A percentile compares a stretch with the other conserved stretches of the same genome.
These are phyloP conservation scores for Lasiurus borealis DNA, from an alignment of 2,113 vertebrate genomes.

Conservation along the genomic window DNA sequence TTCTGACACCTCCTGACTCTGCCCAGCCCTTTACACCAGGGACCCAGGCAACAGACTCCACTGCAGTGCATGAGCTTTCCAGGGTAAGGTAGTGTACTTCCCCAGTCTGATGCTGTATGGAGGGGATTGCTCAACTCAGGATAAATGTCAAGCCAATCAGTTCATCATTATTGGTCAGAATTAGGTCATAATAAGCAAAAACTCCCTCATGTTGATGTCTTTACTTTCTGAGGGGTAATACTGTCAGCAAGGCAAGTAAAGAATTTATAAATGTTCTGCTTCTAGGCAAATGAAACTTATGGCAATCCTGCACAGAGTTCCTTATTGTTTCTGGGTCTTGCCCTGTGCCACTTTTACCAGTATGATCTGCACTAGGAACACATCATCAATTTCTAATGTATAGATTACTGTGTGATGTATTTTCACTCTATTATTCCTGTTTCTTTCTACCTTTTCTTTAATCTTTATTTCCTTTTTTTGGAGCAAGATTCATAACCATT, in stretches of 20 bases:
- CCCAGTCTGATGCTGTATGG: too few species aligned
- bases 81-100: too few species aligned
- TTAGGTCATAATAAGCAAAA: slow-evolving; percentile 12
- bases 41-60: too few species aligned
- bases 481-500: too few species aligned
- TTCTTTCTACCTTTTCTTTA: too few species aligned
- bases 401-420: not conserved
- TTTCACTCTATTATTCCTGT: not conserved
- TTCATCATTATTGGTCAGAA: not conserved
- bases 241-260: slow-evolving; percentile 27
- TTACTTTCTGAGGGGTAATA: slow-evolving; percentile 18
- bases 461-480: too few species aligned
- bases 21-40: too few species aligned
- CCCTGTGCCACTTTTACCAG: not conserved
- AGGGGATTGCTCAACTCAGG: too few species aligned
- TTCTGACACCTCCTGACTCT: not conserved
- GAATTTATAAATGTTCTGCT: slow-evolving; percentile 14
- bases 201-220: not conserved
- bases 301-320: not conserved
- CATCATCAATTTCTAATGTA: not conserved
- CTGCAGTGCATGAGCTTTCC: too few species aligned
- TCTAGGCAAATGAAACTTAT: slow-evolving; percentile 30
- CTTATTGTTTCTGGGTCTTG: not conserved
- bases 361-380: not conserved
- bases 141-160: not conserved